Conservation (phyloP, 2,797 vertebrate genomes). For the Avahi laniger region DNA sequence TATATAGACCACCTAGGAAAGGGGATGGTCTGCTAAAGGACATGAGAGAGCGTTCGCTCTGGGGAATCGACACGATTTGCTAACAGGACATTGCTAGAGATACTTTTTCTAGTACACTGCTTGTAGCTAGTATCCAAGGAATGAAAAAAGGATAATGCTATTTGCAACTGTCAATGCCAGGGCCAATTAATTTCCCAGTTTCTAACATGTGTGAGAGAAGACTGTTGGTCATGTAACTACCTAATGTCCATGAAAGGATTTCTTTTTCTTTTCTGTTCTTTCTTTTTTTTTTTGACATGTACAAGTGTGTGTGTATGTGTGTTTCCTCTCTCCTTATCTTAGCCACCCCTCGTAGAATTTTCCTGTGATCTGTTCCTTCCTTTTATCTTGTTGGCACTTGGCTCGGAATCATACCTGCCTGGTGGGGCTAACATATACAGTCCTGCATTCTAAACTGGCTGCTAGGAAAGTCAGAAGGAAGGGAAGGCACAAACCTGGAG, state of each 20-base stretch:
- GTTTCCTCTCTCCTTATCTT: background rate
- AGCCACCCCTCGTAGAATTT: background rate
- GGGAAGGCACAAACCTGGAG: background rate
- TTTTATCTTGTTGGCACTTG: background rate
- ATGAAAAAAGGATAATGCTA: background rate
- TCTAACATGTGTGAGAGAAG: background rate
- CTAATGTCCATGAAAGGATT: background rate
- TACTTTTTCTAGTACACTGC: background rate
- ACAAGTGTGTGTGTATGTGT: background rate
- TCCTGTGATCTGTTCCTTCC: background rate
- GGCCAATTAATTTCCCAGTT: background rate
- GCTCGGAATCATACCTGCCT: background rate
- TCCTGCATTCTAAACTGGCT: background rate
- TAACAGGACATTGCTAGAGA: background rate
- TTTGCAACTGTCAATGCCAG: background rate
- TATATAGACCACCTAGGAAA: background rate
- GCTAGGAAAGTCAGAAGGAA: background rate
- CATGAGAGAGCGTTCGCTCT: background rate
- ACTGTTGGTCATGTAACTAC: background rate
- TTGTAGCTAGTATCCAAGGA: background rate
- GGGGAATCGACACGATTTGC: background rate
- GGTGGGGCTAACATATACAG: background rate
- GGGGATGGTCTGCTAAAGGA: background rate
- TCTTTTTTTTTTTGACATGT: background rate
- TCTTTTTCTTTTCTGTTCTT: background rate